These are phyloP conservation scores for Emydocephalus ijimae DNA, from an alignment of 2,113 vertebrate species.

Conservation along the genomic window DNA sequence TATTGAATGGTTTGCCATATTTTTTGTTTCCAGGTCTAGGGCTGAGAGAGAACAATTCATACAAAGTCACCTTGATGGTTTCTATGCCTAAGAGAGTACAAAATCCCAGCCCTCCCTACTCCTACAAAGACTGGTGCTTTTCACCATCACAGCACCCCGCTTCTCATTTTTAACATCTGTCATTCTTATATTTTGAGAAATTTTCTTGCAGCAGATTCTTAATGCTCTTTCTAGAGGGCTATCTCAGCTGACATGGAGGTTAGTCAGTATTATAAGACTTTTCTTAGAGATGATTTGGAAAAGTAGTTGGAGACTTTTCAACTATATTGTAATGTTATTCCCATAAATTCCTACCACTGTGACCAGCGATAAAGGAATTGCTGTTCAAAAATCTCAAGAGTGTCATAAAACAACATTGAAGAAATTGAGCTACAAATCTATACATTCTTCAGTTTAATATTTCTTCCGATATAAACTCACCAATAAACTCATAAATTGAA, in stretches of 20 bases:
- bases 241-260: not conserved
- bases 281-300: not conserved
- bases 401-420: not conserved
- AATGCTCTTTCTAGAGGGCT: not conserved
- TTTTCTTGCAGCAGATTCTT: not conserved
- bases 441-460: not conserved
- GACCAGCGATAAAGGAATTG: not conserved
- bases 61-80: not conserved
- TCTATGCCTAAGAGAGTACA: not conserved
- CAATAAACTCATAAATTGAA: not conserved
- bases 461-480: not conserved
- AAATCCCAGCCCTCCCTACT: not conserved
- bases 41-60: not conserved
- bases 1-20: not conserved
- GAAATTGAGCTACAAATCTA: not conserved
- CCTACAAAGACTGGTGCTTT: not conserved
- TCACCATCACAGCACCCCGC: not conserved
- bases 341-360: not conserved
- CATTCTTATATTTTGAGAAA: not conserved
- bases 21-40: not conserved
- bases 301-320: not conserved
- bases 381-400: not conserved
- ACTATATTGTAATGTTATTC: not conserved
- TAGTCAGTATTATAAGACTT: not conserved
- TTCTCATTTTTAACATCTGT: not conserved